A percentile compares a stretch with the other conserved stretches of the same genome.
phyloP scores from a whole-genome alignment of 2,797 vertebrate species.

The Rhabdomys pumilio region DNA sequence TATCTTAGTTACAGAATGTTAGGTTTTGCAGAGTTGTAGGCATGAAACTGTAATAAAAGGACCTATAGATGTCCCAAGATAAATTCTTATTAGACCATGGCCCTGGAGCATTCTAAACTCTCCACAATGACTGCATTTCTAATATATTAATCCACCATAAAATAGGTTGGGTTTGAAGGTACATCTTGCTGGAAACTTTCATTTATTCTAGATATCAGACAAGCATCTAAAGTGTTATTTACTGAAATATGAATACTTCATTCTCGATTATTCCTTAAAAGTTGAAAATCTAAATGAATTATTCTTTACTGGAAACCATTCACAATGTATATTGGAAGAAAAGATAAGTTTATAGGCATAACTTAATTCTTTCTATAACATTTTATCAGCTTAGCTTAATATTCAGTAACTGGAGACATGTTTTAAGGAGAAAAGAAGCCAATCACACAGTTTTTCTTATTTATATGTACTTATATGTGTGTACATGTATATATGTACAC shows the following conservation, averaged over 20 bases:
- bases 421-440: neutral
- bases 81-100: neutral
- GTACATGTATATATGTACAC: no score
- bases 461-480: neutral
- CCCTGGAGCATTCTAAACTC: neutral
- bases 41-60: neutral
- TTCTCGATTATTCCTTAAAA: neutral
- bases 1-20: neutral
- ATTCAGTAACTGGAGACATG: neutral
- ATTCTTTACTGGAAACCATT: neutral
- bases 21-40: neutral
- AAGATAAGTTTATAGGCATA: neutral
- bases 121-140: neutral
- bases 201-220: neutral
- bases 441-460: neutral
- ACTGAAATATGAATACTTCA: constrained; percentile 12
- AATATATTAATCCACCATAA: no score
- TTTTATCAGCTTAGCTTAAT: constrained; percentile 15
- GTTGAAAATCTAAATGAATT: neutral
- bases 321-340: constrained; percentile 59
- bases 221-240: neutral
- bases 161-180: neutral
- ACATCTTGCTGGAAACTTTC: neutral
- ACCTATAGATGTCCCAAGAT: neutral
- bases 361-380: neutral